Percentiles rank a stretch among this genome's conserved stretches.
phyloP scores from a whole-genome alignment of 2,113 vertebrate species.

The Poicephalus meyeri region DNA sequence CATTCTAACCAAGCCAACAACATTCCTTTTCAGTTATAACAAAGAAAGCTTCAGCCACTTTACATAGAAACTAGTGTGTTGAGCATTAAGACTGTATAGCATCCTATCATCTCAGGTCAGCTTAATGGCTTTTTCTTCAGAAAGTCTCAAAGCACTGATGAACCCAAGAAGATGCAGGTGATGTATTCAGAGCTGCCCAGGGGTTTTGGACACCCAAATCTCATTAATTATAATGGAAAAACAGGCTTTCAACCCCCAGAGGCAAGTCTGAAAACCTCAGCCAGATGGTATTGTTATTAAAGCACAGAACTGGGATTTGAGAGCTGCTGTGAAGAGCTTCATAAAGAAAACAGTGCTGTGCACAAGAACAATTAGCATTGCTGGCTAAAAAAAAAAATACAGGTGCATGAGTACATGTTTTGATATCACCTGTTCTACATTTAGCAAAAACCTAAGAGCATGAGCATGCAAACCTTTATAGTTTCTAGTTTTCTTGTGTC shows the following conservation, averaged over 20 bases:
- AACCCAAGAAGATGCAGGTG: background rate
- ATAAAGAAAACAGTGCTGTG: background rate
- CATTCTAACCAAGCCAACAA: background rate
- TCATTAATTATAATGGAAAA: conserved; percentile 51
- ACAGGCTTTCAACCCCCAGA: background rate
- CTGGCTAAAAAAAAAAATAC: background rate
- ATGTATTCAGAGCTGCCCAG: conserved; percentile 9
- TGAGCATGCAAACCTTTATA: background rate
- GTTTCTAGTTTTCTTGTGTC: background rate
- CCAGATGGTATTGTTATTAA: conserved; percentile 62
- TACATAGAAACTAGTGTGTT: background rate
- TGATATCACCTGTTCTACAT: background rate
- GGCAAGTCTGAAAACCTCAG: conserved; percentile 30
- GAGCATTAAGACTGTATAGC: background rate
- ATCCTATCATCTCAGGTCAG: background rate
- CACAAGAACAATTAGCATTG: background rate
- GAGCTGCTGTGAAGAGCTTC: conserved; percentile 9
- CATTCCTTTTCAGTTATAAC: background rate
- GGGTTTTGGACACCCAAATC: conserved; percentile 37
- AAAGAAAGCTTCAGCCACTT: background rate
- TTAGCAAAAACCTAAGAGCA: background rate
- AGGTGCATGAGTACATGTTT: background rate
- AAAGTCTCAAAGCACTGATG: background rate
- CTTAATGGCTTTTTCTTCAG: background rate
- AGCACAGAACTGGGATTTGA: conserved; percentile 21